A percentile compares a stretch with the other conserved stretches of the same genome.
These are phyloP conservation scores for Octopus bimaculoides DNA, from an alignment of 1,140 invertebrate species.

Conservation along the genomic window DNA sequence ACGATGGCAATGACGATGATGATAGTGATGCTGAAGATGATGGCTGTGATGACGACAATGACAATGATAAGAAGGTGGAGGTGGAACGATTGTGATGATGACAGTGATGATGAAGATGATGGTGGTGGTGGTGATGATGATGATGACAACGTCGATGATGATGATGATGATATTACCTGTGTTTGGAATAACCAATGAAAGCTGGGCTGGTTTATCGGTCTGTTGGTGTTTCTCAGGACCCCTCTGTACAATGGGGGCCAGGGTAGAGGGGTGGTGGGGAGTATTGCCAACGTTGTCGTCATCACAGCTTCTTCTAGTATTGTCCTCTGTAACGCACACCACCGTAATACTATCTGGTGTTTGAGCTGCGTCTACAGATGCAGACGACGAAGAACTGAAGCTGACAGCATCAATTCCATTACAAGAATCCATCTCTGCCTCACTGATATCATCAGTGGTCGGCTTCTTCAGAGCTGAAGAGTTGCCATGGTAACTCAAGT, in stretches of 20 bases:
- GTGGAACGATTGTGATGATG: too few relatives aligned
- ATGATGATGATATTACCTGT: constrained; percentile 19
- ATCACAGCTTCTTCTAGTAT: constrained; percentile 4
- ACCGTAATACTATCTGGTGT: constrained; percentile 8
- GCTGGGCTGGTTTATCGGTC: constrained; percentile 24
- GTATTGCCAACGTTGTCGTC: not conserved
- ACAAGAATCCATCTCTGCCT: too few relatives aligned
- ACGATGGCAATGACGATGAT: too few relatives aligned
- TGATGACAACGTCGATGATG: not conserved
- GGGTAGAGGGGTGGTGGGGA: too few relatives aligned
- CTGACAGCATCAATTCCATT: too few relatives aligned
- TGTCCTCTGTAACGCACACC: constrained; percentile 11
- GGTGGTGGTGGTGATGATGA: not conserved
- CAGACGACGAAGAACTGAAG: too few relatives aligned
- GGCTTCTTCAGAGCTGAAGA: too few relatives aligned
- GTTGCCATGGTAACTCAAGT: constrained; percentile 47
- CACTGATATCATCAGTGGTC: too few relatives aligned
- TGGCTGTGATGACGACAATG: too few relatives aligned
- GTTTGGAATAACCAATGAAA: constrained; percentile 47
- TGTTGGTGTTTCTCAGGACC: not conserved
- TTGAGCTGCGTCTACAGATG: constrained; percentile 1
- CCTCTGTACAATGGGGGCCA: too few relatives aligned
- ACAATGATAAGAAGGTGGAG: too few relatives aligned
- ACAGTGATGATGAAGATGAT: not conserved
- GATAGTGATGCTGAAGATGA: too few relatives aligned